Percentiles rank a stretch among this genome's conserved stretches.
Evolutionary conservation across 2,888 invertebrate species (phyloP).

Genomic region (Beris chalybata): DNA sequence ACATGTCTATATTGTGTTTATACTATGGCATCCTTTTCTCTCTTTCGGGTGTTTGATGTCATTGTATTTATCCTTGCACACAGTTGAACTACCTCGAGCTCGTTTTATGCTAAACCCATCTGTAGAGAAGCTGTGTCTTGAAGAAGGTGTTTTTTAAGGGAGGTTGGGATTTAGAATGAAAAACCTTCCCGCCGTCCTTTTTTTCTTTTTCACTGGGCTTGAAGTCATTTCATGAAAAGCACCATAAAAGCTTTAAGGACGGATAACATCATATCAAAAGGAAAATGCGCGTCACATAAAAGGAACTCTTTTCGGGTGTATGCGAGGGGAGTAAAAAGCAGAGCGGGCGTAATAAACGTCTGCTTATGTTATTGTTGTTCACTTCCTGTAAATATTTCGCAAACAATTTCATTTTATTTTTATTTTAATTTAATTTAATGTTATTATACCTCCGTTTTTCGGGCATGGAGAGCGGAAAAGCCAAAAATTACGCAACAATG

Average conservation of each 20-base stretch:
- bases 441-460: conserved; percentile 27
- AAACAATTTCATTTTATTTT: conserved; percentile 40
- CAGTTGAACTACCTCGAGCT: conserved; percentile 2
- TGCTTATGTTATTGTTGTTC: conserved; percentile 29
- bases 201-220: neutral
- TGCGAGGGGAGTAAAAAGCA: neutral
- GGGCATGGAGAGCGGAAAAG: neutral
- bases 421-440: conserved; percentile 40
- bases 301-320: neutral
- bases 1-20: conserved; percentile 42
- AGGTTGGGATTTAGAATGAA: neutral
- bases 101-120: conserved; percentile 2
- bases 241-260: conserved; percentile 35
- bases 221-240: conserved; percentile 30
- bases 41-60: conserved; percentile 17
- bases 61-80: conserved; percentile 14
- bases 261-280: conserved; percentile 36
- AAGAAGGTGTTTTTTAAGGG: neutral
- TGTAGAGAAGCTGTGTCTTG: neutral
- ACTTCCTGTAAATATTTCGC: conserved; percentile 37
- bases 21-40: conserved; percentile 24
- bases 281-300: conserved; percentile 27
- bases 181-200: conserved; percentile 1
- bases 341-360: conserved; percentile 24
- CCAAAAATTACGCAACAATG: conserved; percentile 25